A percentile compares a stretch with the other conserved stretches of the same genome.
Evolutionary conservation across 2,113 vertebrate species (phyloP).

Genomic region (Leucopsar rothschildi): DNA sequence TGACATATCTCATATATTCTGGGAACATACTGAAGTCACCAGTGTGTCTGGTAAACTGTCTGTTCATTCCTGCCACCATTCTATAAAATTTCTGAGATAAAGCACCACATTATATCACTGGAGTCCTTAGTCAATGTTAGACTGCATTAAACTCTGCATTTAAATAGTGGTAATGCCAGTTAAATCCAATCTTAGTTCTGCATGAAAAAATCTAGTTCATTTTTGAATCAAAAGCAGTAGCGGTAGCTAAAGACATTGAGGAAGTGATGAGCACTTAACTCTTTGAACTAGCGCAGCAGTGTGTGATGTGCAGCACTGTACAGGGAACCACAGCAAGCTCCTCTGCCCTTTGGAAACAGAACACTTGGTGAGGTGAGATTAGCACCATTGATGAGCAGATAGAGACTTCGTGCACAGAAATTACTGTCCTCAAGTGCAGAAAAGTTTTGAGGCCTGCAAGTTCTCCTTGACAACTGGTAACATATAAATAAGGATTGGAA

Average conservation of each 20-base stretch:
- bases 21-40: conserved; percentile 69
- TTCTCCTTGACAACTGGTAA: conserved; percentile 72
- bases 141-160: conserved; percentile 74
- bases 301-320: conserved; percentile 52
- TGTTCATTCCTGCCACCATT: conserved; percentile 54
- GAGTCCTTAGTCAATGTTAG: conserved; percentile 62
- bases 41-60: conserved; percentile 57
- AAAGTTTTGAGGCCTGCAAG: conserved; percentile 54
- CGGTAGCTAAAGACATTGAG: conserved; percentile 39
- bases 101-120: conserved; percentile 63
- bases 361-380: conserved; percentile 69
- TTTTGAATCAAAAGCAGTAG: conserved; percentile 68
- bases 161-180: conserved; percentile 75
- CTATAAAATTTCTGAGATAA: conserved; percentile 67
- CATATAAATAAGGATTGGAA: conserved; percentile 78
- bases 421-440: conserved; percentile 18
- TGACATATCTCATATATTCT: conserved; percentile 69
- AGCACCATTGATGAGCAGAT: conserved; percentile 77
- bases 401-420: conserved; percentile 51
- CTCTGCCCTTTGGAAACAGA: conserved; percentile 60
- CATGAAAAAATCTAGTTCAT: conserved; percentile 62
- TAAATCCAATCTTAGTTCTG: conserved; percentile 67
- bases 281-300: conserved; percentile 34
- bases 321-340: conserved; percentile 57
- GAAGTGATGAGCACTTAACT: conserved; percentile 32